Conservation (phyloP, 2,797 vertebrate genomes). For the Pangasius larnaudii region DNA sequence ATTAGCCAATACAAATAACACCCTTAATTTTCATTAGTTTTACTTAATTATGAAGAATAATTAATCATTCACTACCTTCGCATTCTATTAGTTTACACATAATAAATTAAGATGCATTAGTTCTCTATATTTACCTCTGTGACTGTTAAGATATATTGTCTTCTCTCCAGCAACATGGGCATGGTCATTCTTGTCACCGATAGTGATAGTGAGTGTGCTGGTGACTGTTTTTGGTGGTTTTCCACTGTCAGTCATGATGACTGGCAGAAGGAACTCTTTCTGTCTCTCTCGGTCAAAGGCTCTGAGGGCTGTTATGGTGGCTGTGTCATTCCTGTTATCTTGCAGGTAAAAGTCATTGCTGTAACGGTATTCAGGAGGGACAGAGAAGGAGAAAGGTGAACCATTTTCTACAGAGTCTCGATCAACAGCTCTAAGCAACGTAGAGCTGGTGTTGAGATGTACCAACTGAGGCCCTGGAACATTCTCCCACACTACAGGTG, state of each 20-base stretch:
- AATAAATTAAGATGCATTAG: neutral
- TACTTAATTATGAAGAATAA: neutral
- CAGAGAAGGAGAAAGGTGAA: constrained; percentile 80
- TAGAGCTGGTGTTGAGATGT: constrained; percentile 81
- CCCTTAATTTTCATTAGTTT: neutral
- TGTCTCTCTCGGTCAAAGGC: constrained; percentile 84
- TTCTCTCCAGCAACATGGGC: constrained; percentile 81
- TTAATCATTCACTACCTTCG: neutral
- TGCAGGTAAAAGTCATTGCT: constrained; percentile 84
- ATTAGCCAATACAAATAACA: neutral
- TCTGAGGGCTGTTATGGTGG: constrained; percentile 82
- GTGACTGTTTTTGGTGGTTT: constrained; percentile 79
- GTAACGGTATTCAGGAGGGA: constrained; percentile 77
- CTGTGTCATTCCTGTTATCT: constrained; percentile 86
- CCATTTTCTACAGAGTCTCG: constrained; percentile 81
- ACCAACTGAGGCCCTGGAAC: constrained; percentile 77
- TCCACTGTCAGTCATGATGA: constrained; percentile 84
- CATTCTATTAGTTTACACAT: neutral
- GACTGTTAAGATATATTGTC: constrained; percentile 79
- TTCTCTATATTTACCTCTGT: constrained; percentile 72
- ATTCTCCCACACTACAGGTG: constrained; percentile 87
- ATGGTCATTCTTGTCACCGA: constrained; percentile 87
- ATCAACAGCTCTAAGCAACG: constrained; percentile 79
- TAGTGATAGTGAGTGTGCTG: constrained; percentile 79
- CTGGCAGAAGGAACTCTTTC: constrained; percentile 80